Base-by-base conservation (phyloP, 2,797 vertebrate genomes). In the Telmatherina bonti region DNA sequence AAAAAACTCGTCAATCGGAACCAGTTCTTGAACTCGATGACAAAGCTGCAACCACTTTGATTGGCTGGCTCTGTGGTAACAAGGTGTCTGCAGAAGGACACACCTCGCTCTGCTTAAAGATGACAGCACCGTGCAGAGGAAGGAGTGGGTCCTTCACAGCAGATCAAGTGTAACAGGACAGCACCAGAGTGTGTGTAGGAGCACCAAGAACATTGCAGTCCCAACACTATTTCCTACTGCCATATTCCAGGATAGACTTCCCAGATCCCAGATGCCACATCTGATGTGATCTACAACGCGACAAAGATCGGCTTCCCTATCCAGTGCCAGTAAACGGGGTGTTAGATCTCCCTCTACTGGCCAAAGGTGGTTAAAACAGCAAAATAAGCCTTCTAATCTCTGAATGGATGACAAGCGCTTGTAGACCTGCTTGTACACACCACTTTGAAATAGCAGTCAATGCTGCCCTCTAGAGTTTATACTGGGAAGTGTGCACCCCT, bases 121-220 rank as follows among this genome's bases (percentile, higher is more conserved):
- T 89, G 86, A 81, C 88, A 91, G 91, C 92, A 93, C 92, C 92
- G 86, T 85, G 84, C 86, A 90, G 90, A 91, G 81, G 67, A 76
- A 82, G 67, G 70, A 60, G 79, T 29, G 66, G 81, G 80, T 66
- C 88, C 84, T 83, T 87, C 72, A 72, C 78, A 74, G 80, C 67
- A 83, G 76, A 85, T 91, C 91, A 92, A 93, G 89, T 90, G 85
- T 90, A 86, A 72, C 78, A 88, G 85, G 85, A 89, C 83, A 92
- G 91, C 91, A 93, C 91, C 92, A 82, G 80, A 85, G 84, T 83
- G 81, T 90, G 87, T 86, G 72, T 75, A 70, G 70, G 64, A 91
- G 85, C 88, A 90, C 88, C 87, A 67, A 86, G 79, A 84, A 69
- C 74, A 86, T 79, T 41, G 68, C 79, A 80, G 67, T 79, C 67